Base-by-base conservation (phyloP, 2,797 vertebrate species). In the Spondyliosoma cantharus region DNA sequence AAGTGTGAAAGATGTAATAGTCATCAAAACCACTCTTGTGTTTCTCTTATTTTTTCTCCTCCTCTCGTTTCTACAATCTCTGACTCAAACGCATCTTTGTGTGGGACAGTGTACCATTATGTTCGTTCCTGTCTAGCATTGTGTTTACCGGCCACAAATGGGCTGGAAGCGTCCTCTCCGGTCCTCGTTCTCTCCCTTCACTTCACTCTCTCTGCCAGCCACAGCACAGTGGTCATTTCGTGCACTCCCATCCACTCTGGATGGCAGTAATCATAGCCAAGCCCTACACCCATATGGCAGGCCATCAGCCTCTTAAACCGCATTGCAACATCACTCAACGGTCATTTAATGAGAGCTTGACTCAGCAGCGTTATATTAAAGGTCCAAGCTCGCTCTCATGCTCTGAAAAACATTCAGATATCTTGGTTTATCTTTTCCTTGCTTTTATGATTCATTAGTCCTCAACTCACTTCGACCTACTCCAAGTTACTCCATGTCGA, bases 331-430 rank as follows among this genome's bases (percentile, higher is more conserved):
- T 82, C 84, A 79, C 75, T 87, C 80, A 81, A 42, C n/a, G 19
- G 70, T 72, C 75, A 67, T 84, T 85, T 82, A 90, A 89, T 86
- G 79, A 81, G 71, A 83, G 68, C 75, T 78, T 75, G 71, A 77
- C 67, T 66, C 27, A 45, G 27, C 64, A 46, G 42, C 2, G 5
- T 59, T 66, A 50, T 57, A 76, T 86, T 86, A 68, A 80, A 63
- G 56, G 75, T 71, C 19, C 0, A 4, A 60, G 53, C 60, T 73
- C 3, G 13, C 59, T 58, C 60, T 59, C 64, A 62, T 65, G 29
- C 24, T 60, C 5, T 45, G 29, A 84, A 59, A 84, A 76, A 71
- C 48, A 61, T 76, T 63, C 64, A 71, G 16, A 15, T 54, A 66
- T 75, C 58, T 81, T 29, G 27, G 9, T 63, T 74, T 75, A 56